These are phyloP conservation scores for Heloderma charlesbogerti DNA, from an alignment of 2,113 vertebrate species.

Conservation along the genomic window DNA sequence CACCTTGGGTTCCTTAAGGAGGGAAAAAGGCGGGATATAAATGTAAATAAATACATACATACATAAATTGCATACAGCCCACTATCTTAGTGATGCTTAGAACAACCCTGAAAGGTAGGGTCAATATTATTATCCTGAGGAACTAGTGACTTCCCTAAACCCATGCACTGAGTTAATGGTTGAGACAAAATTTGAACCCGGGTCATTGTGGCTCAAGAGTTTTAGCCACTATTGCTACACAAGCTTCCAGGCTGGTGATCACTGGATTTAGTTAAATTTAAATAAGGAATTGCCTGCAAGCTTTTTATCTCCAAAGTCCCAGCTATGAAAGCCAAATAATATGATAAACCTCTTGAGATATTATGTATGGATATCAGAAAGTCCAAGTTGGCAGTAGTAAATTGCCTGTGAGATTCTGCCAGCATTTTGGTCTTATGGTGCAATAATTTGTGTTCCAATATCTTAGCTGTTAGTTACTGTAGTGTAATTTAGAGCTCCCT, in stretches of 20 bases:
- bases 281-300: slow-evolving; percentile 5
- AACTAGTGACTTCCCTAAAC: neutral
- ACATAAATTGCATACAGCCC: no score
- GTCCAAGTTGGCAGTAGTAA: slow-evolving; percentile 43
- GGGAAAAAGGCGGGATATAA: no score
- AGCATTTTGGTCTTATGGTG: slow-evolving; percentile 21
- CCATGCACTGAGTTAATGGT: neutral
- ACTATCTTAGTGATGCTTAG: neutral
- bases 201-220: neutral
- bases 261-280: neutral
- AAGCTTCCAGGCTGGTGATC: neutral
- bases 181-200: neutral
- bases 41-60: no score
- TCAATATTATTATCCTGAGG: neutral
- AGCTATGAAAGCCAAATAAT: slow-evolving; percentile 12
- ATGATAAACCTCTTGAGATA: neutral
- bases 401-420: slow-evolving; percentile 45
- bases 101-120: neutral
- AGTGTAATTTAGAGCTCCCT: slow-evolving; percentile 41
- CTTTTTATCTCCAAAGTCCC: slow-evolving; percentile 21
- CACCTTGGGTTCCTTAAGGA: no score
- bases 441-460: slow-evolving; percentile 35
- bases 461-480: slow-evolving; percentile 61
- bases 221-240: neutral
- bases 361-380: slow-evolving; percentile 41